Evolutionary conservation across 1,140 invertebrate species (phyloP), one percentile per base, ranked within the genome.

Genomic region (Magallana gigas): DNA sequence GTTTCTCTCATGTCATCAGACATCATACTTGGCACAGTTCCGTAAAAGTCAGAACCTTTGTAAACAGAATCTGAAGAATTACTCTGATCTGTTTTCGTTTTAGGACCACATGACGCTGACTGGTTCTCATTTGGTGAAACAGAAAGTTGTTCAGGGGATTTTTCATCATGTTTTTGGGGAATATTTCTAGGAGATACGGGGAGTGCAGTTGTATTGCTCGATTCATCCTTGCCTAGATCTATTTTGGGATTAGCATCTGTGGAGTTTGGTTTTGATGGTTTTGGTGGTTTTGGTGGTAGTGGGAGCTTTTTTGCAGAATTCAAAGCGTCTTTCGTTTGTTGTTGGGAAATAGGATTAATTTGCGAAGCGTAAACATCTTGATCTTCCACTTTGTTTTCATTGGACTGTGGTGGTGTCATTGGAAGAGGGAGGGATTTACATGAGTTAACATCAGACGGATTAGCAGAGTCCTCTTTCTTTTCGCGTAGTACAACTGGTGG

Each of bases 361-460:
- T 7, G 68, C 9, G 11, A 11, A 7, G 23, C 9, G 3, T 12
- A 11, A 76, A 9, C 23, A 18, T n/a, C 68, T 29, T 29, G 9
- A 9, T 48, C 68, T 29, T 5, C 29, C 0, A 0, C 16, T 64
- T 64, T 14, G 60, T 64, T 18, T 64, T 76, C 23, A 23, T 76
- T 29, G 23, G 23, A 29, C 36, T 76, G 23, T 29, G 23, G 18
- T 71, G 68, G 68, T 29, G 36, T 36, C 7, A 11, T 76, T 76
- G 68, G 68, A 36, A 76, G 68, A 29, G 68, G 68, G 48, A 76
- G 68, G 12, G 9, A 12, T 76, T 76, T 76, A 36, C 68, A 76
- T 8, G 68, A 76, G 4, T 76, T 76, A 12, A 29, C 68, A 36
- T 76, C 68, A 8, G 68, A 12, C 12, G 68, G 12, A 3, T 11